These are phyloP conservation scores for Elephantulus edwardii DNA, from an alignment of 2,113 vertebrate genomes.

Conservation along the genomic window DNA sequence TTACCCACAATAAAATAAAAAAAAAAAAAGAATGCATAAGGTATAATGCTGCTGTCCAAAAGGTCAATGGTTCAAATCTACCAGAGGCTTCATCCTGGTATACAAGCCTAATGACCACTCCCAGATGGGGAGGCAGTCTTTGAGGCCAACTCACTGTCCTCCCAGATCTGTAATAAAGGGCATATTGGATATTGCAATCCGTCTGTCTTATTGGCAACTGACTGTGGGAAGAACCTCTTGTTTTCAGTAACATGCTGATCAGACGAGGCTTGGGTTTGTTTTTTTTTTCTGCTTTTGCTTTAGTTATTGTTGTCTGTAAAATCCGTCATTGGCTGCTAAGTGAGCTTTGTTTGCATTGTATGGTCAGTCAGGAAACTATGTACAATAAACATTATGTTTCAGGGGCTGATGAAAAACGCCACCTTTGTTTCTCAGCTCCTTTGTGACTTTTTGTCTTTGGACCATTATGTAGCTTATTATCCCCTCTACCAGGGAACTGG, in stretches of 20 bases:
- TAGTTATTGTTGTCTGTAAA: slow-evolving; percentile 9
- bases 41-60: no score
- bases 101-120: no score
- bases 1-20: no score
- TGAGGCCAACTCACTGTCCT: no score
- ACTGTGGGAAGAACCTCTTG: no score
- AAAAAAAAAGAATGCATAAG: neutral
- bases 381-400: neutral
- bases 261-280: neutral
- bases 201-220: no score
- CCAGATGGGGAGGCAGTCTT: no score
- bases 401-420: slow-evolving; percentile 48
- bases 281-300: neutral
- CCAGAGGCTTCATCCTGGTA: no score
- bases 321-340: neutral
- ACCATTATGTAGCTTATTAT: neutral
- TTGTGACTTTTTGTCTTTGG: slow-evolving; percentile 17
- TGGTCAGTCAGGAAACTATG: neutral
- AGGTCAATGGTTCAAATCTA: no score
- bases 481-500: neutral
- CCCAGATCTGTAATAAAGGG: no score
- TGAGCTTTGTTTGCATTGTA: slow-evolving; percentile 1
- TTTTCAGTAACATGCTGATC: no score
- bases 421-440: slow-evolving; percentile 47
- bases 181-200: no score